Evolutionary conservation across 2,113 vertebrate genomes (phyloP).

Genomic region (Gorsachius goisagi): DNA sequence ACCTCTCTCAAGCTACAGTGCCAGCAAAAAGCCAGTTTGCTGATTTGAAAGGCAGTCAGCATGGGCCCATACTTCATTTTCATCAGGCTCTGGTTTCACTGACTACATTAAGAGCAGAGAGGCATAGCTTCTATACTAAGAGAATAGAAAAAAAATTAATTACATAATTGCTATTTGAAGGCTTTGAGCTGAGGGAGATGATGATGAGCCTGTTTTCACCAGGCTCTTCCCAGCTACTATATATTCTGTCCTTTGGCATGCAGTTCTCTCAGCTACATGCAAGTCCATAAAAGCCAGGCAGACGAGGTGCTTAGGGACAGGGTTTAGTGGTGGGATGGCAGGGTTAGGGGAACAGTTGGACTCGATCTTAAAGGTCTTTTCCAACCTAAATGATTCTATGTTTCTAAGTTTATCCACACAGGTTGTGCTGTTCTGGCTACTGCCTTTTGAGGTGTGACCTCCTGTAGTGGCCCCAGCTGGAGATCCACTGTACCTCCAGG

Average conservation of each 20-base stretch:
- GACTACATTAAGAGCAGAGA: not conserved
- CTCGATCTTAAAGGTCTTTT: too few relatives aligned
- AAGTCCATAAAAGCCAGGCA: not conserved
- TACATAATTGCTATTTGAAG: not conserved
- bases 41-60: not conserved
- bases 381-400: too few relatives aligned
- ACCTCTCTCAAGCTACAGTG: not conserved
- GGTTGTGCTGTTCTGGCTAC: not conserved
- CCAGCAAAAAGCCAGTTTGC: not conserved
- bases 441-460: not conserved
- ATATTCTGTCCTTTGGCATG: not conserved
- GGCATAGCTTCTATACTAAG: not conserved
- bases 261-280: not conserved
- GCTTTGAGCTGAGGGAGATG: not conserved
- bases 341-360: too few relatives aligned
- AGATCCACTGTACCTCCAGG: not conserved
- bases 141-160: not conserved
- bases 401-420: not conserved
- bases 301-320: too few relatives aligned
- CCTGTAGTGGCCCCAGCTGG: not conserved
- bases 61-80: not conserved
- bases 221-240: not conserved
- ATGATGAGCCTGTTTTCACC: not conserved
- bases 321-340: too few relatives aligned
- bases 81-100: not conserved